phyloP scores from a whole-genome alignment of 1,140 invertebrate species.

The Argopecten irradians region DNA sequence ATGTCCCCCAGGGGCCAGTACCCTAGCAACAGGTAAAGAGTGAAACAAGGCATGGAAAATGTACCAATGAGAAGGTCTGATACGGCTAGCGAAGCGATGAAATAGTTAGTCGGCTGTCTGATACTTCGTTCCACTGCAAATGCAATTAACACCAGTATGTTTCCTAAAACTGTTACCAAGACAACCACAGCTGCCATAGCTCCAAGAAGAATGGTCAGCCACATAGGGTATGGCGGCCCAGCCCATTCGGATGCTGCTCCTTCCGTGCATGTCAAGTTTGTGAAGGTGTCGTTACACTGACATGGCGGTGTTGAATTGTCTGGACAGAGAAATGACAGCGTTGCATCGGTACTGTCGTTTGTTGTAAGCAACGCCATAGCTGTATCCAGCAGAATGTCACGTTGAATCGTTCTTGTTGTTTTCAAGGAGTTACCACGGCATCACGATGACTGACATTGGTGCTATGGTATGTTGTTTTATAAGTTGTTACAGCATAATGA shows the following conservation, averaged over 20 bases:
- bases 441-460: no score
- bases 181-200: constrained; percentile 83
- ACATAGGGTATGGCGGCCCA: constrained; percentile 89
- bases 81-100: constrained; percentile 98
- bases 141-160: constrained; percentile 96
- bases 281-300: background rate
- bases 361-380: background rate
- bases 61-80: constrained; percentile 98
- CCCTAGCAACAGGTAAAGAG: constrained; percentile 92
- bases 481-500: background rate
- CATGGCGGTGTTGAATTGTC: constrained; percentile 14
- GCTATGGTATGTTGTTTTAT: no score
- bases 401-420: background rate
- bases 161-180: constrained; percentile 82
- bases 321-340: background rate
- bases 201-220: constrained; percentile 95
- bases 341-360: background rate
- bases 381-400: background rate
- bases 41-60: constrained; percentile 94
- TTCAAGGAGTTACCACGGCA: no score
- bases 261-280: background rate
- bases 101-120: constrained; percentile 99
- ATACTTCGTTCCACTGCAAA: constrained; percentile 98
- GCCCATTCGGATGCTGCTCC: background rate
- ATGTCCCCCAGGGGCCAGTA: constrained; percentile 98